These are phyloP conservation scores for Tamandua tetradactyla DNA, from an alignment of 2,797 vertebrate genomes.

Conservation along the genomic window DNA sequence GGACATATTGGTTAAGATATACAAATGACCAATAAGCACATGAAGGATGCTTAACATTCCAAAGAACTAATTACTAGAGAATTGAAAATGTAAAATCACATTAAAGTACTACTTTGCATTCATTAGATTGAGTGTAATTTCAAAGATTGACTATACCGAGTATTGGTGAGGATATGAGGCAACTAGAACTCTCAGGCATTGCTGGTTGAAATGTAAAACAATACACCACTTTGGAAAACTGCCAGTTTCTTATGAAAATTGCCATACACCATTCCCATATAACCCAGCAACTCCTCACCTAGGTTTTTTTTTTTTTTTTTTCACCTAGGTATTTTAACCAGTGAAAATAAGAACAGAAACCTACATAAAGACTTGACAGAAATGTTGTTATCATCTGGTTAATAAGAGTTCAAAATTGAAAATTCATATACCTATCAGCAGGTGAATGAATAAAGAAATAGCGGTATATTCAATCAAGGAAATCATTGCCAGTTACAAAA, in stretches of 20 bases:
- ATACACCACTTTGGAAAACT: background rate
- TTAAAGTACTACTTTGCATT: background rate
- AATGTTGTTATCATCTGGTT: background rate
- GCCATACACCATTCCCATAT: background rate
- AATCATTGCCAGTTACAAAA: background rate
- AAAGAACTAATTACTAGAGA: background rate
- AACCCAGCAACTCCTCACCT: background rate
- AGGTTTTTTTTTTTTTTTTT: too few species aligned
- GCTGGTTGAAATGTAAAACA: background rate
- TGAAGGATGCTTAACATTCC: background rate
- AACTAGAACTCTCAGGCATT: background rate
- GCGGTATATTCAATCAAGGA: background rate
- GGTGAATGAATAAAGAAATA: background rate
- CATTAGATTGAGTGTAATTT: background rate
- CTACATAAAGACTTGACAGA: background rate
- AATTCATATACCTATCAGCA: background rate
- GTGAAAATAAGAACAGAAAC: background rate
- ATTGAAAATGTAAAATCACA: background rate
- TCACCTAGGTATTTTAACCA: background rate
- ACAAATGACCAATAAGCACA: background rate
- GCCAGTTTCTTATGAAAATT: background rate
- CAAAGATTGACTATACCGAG: background rate
- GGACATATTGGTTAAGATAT: background rate
- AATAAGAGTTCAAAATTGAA: background rate
- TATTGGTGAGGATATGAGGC: background rate